These are phyloP conservation scores for Spodoptera picta DNA, from an alignment of 2,888 invertebrate genomes.

Conservation along the genomic window DNA sequence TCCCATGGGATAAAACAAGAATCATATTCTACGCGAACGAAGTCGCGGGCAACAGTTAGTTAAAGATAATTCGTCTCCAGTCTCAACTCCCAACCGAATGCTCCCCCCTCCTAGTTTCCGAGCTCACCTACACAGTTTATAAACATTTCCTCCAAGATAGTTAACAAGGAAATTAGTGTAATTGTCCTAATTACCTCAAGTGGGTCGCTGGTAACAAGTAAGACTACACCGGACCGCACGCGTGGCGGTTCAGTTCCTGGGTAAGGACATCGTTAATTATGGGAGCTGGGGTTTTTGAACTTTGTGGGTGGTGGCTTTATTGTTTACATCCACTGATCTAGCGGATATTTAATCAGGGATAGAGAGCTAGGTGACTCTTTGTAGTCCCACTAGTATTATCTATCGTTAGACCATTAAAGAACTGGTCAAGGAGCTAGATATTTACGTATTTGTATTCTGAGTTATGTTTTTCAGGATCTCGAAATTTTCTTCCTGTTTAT, in stretches of 20 bases:
- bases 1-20: too few relatives aligned
- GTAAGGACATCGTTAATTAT: conserved; percentile 37
- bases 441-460: too few relatives aligned
- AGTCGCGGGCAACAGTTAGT: too few relatives aligned
- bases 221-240: conserved; percentile 62
- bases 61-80: too few relatives aligned
- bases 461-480: too few relatives aligned
- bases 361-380: too few relatives aligned
- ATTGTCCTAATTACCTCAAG: conserved; percentile 56
- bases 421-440: too few relatives aligned
- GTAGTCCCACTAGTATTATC: too few relatives aligned
- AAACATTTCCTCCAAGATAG: conserved; percentile 50
- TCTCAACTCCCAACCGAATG: too few relatives aligned
- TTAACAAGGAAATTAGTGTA: conserved; percentile 60
- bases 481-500: too few relatives aligned
- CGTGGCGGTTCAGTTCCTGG: conserved; percentile 46
- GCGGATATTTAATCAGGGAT: background rate
- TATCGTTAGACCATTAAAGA: too few relatives aligned
- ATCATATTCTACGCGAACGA: too few relatives aligned
- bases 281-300: conserved; percentile 50
- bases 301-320: conserved; percentile 26
- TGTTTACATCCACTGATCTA: conserved; percentile 8
- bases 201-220: conserved; percentile 51
- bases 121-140: conserved; percentile 33
- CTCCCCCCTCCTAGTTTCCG: conserved; percentile 20